Base-by-base conservation (phyloP, 2,888 invertebrate genomes). In the Carpatolechia fugitivella region DNA sequence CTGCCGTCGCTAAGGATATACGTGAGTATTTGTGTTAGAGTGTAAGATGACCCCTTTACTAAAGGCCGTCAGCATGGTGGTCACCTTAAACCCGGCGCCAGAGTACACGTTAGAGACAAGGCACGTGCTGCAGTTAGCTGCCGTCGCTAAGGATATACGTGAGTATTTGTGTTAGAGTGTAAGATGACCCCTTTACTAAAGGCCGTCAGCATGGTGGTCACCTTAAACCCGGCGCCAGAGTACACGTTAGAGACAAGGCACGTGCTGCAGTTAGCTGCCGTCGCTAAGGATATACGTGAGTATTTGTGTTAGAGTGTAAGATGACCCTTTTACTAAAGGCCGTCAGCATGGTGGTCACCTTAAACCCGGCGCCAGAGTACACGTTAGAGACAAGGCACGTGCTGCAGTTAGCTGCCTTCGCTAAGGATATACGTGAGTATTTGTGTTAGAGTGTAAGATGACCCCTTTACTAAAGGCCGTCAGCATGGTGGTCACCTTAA, bases 31-130 rank as follows among this genome's bases (percentile, higher is more conserved):
- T 97, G 47, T 97, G 98, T 74, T 0, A 82, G 97, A 98, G 58
- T 97, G 97, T 0, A 98, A 98, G 74, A 82, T 99, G 38, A 98
- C 98, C 0, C 92, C 96, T 49, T 77, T 98, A 1, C 93, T 97
- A 47, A 92, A 96, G 82, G 80, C 92, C 18, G 92, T 95, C 1
- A 91, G 92, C 16, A 96, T 98, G 95, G 93, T 98, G 63, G 96
- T 98, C 0, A 97, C 96, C 52, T 91, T 98, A 0, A 96, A 95
- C 76, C 96, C 96, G 0, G 86, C 93, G 3, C 92, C 93, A 0
- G 89, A 92, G 55, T 93, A 94, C 78, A 93, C 94, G 61, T 95
- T 95, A 59, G 98, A 98, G 78, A 96, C 96, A 0, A 87, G 94
- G 4, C 95, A 95, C 71, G 96, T 95, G 1, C 86, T 98, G 13